These are phyloP conservation scores for Sebastes trivittatus DNA, from an alignment of 2,797 vertebrate species.

Conservation along the genomic window DNA sequence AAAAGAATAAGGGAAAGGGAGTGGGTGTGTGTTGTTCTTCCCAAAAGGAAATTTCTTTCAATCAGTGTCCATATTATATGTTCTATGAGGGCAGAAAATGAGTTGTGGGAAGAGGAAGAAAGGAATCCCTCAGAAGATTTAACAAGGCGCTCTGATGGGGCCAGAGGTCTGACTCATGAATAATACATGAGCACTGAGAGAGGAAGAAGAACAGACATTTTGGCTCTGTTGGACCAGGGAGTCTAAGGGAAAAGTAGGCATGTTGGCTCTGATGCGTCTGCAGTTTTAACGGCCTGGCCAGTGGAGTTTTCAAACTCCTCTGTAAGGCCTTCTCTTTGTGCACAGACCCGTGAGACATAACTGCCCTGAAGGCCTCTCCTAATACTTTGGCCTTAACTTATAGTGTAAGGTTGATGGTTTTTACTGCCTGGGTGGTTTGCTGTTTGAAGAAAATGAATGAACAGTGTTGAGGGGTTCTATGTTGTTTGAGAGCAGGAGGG, in stretches of 20 bases:
- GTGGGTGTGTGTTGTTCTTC: slow-evolving; percentile 37
- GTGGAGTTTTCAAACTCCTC: slow-evolving; percentile 21
- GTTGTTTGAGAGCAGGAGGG: slow-evolving; percentile 26
- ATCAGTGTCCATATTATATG: slow-evolving; percentile 70
- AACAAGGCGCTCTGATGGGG: slow-evolving; percentile 76
- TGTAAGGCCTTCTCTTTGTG: slow-evolving; percentile 11
- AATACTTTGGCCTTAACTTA: slow-evolving; percentile 51
- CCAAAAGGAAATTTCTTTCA: slow-evolving; percentile 69
- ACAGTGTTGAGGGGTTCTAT: not conserved
- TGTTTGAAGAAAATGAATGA: slow-evolving; percentile 54
- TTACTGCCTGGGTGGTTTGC: slow-evolving; percentile 38
- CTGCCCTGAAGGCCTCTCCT: slow-evolving; percentile 34
- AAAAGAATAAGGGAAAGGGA: not conserved
- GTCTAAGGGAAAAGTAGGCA: slow-evolving; percentile 49
- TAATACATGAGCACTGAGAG: slow-evolving; percentile 68
- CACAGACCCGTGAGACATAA: slow-evolving; percentile 33
- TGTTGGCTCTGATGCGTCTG: slow-evolving; percentile 47
- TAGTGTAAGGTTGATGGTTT: slow-evolving; percentile 48
- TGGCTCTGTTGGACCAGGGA: slow-evolving; percentile 48
- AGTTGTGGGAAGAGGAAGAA: slow-evolving; percentile 65
- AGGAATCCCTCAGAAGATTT: slow-evolving; percentile 76
- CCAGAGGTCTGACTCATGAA: slow-evolving; percentile 78
- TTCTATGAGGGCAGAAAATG: slow-evolving; percentile 64
- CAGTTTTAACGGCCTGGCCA: slow-evolving; percentile 23
- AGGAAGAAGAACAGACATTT: slow-evolving; percentile 57